Base-by-base conservation (phyloP, 2,888 invertebrate genomes). In the Hirtodrosophila trivittata region DNA sequence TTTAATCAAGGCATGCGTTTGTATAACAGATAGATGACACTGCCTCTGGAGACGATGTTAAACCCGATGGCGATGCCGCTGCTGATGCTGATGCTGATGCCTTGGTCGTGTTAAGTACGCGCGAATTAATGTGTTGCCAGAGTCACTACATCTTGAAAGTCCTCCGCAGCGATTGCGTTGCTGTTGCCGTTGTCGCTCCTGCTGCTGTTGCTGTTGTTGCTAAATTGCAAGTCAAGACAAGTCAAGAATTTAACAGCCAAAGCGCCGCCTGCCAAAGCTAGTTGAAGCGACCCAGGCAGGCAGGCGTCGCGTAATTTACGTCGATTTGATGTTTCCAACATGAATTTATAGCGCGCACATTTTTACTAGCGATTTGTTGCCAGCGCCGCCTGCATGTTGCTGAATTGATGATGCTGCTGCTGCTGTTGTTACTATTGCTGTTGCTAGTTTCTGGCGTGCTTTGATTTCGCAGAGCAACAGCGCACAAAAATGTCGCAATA, bases 271-370 rank as follows among this genome's bases (percentile, higher is more conserved):
- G 66, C 47, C 38, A 65, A 47, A 51, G 45, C 38, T 33, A 46
- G 42, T 46, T 59, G 71, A 60, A 65, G 49, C 46, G 47, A 66
- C 54, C 50, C 58, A 59, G 63, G 74, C 75, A 69, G 70, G 65
- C 62, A 75, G 66, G 66, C 68, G 70, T 55, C 76, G 86, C 86
- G 83, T 81, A 81, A 81, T 81, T 86, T 83, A 82, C 81, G 86
- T 83, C 86, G 81, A 78, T 83, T 80, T 82, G 76, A 80, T 84
- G 80, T 84, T 81, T 64, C 84, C 78, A 85, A 82, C 85, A 85
- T 77, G 75, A 85, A 82, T 81, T 81, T 85, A 85, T 81, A 83
- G 86, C 65, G 83, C 86, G 55, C 80, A 82, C 76, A 86, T 76
- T 85, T 82, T 77, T 63, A 52, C 67, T 65, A 77, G 50, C 77